Conservation (phyloP, 2,113 vertebrate genomes). For the Sclerurus mexicanus region DNA sequence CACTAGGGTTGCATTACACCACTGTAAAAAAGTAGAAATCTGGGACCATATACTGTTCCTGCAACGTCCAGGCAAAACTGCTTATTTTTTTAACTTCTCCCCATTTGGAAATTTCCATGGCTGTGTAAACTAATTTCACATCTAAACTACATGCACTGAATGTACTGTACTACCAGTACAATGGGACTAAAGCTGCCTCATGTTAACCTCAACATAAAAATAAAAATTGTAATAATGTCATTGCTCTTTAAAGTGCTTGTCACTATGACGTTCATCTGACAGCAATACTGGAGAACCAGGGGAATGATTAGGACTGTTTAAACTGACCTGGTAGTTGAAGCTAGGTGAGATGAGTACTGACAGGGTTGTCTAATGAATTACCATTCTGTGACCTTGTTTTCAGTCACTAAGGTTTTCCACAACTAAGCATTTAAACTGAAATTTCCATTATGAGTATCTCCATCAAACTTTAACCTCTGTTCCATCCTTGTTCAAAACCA, state of each 20-base stretch:
- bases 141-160: neutral
- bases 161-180: neutral
- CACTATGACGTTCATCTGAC: neutral
- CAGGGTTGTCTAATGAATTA: neutral
- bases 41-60: neutral
- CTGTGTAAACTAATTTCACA: neutral
- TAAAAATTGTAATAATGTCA: neutral
- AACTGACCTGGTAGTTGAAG: neutral
- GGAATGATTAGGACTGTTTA: neutral
- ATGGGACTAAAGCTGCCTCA: neutral
- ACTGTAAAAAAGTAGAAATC: neutral
- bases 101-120: neutral
- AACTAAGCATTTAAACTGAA: neutral
- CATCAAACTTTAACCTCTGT: neutral
- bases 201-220: neutral
- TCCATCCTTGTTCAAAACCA: neutral
- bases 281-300: neutral
- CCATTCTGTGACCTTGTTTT: neutral
- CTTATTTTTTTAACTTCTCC: neutral
- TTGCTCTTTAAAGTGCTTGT: neutral
- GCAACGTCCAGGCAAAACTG: neutral
- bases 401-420: neutral
- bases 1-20: neutral
- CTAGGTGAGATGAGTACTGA: neutral
- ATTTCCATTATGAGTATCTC: neutral